Conservation (phyloP, 2,797 vertebrate genomes). For the Odontamblyopus rebecca region DNA sequence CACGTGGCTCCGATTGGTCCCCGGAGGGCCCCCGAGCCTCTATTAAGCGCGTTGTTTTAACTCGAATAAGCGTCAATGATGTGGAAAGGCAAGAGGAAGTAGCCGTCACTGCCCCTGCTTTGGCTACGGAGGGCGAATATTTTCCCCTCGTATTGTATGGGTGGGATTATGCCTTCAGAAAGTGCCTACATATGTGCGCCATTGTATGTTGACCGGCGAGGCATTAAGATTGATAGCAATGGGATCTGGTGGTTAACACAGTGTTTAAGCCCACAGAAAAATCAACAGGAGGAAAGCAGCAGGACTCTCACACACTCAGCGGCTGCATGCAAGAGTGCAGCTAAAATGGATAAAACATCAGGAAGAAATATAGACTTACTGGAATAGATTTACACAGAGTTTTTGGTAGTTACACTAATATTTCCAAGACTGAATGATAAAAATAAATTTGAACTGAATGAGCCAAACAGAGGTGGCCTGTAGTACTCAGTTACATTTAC, state of each 20-base stretch:
- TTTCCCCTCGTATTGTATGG: conserved; percentile 48
- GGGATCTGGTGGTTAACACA: conserved; percentile 80
- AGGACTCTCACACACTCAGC: conserved; percentile 74
- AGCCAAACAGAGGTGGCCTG: too few species aligned
- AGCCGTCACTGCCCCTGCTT: conserved; percentile 86
- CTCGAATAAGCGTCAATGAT: conserved; percentile 91
- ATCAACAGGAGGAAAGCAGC: conserved; percentile 69
- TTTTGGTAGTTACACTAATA: conserved; percentile 7
- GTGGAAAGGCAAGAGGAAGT: conserved; percentile 94
- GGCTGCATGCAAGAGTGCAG: conserved; percentile 68
- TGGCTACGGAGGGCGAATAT: conserved; percentile 84
- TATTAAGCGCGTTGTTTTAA: conserved; percentile 95
- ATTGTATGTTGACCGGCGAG: conserved; percentile 70
- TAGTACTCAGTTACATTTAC: too few species aligned
- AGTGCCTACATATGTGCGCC: conserved; percentile 77
- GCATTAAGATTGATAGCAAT: conserved; percentile 78
- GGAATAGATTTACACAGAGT: conserved; percentile 70
- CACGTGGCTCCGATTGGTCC: conserved; percentile 97
- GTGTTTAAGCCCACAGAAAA: conserved; percentile 68
- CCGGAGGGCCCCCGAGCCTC: conserved; percentile 82
- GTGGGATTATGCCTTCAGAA: conserved; percentile 73
- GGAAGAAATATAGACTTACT: conserved; percentile 51
- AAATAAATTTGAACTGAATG: conserved; percentile 1
- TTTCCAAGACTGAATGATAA: conserved; percentile 40
- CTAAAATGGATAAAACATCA: conserved; percentile 73